Evolutionary conservation across 2,888 invertebrate species (phyloP), one percentile per base, ranked within the genome.

Genomic region (Girardia tigrina): DNA sequence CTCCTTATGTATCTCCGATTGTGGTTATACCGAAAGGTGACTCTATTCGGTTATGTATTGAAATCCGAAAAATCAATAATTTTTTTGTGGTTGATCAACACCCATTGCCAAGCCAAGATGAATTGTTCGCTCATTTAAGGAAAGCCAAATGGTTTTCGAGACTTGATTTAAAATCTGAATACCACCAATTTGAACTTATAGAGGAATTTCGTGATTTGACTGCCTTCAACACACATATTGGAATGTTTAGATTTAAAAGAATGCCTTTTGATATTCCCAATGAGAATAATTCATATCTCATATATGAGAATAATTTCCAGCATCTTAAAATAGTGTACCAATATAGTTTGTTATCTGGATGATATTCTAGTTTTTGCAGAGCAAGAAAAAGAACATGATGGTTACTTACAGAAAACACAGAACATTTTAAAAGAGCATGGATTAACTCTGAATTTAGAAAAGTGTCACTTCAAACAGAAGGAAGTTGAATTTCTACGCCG

Each of bases 401-500:
- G 4, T 12, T 12, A 20, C 4, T 56, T 42, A 42, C 12, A 42
- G 6, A 6, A 72, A 42, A 6, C 26, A 16, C 73, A 29, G 56
- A 28, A 36, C 26, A 6, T 23, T 8, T n/a, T 42, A 8, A 4
- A 4, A 14, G 73, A 6, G 8, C 6, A 73, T 42, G 70, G 56
- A 72, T 23, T 73, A 4, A 16, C 6, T 6, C 29, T 73, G 8
- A 73, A 73, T 23, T 36, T 42, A 4, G 12, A 12, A 14, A 73
- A 73, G 73, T 42, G 70, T 73, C 16, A 28, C 8, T 73, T 20
- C 29, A 8, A 56, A 26, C 42, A 42, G 23, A 6, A 72, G 8
- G 42, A 73, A 42, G 20, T 73, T 72, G 73, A 42, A 72, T 73
- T 73, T 73, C 70, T 73, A n/a, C 42, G 73, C 26, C 70, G 70